Percentiles rank a stretch among this genome's conserved stretches.
phyloP scores from a whole-genome alignment of 1,140 invertebrate genomes.

The Melipona quadrifasciata region DNA sequence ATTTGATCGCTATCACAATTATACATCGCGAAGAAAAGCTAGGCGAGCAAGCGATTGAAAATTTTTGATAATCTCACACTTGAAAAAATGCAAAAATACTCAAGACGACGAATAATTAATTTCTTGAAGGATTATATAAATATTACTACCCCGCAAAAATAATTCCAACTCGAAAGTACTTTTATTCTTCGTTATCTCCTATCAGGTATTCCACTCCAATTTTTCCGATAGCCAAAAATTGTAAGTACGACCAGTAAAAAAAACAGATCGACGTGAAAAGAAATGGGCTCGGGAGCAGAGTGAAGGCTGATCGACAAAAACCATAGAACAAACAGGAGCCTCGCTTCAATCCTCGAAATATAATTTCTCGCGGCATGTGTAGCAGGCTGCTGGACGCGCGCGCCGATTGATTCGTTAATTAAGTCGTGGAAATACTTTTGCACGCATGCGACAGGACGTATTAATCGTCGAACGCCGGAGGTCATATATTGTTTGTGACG shows the following conservation, averaged over 20 bases:
- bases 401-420: slow-evolving; percentile 42
- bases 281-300: no score
- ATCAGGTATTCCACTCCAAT: no score
- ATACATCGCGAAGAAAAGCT: neutral
- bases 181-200: no score
- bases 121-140: neutral
- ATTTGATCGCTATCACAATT: slow-evolving; percentile 11
- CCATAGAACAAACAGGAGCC: neutral
- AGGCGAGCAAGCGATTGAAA: neutral
- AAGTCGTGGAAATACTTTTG: slow-evolving; percentile 47
- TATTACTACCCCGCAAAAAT: neutral
- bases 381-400: no score
- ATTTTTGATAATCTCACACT: neutral
- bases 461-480: slow-evolving; percentile 56
- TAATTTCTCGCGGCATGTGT: slow-evolving; percentile 12
- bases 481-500: slow-evolving; percentile 66
- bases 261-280: no score
- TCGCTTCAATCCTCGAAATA: neutral
- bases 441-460: slow-evolving; percentile 37
- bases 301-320: neutral
- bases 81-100: neutral
- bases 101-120: neutral
- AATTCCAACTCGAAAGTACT: no score
- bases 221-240: no score
- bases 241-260: no score